Evolutionary conservation across 2,113 vertebrate genomes (phyloP).

Genomic region (Galbula dea): DNA sequence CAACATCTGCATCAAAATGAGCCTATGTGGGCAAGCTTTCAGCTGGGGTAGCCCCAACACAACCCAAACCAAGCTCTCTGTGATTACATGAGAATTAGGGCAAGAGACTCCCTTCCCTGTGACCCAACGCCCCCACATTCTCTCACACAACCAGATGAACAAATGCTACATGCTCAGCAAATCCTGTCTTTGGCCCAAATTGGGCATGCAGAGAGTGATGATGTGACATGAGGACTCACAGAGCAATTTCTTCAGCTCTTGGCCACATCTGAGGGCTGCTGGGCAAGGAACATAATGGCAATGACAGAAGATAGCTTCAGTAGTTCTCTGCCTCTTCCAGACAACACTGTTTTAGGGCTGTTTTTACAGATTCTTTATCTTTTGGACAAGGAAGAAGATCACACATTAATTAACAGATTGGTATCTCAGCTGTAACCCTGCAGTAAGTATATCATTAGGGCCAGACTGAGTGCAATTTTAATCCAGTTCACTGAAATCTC

Average conservation of each 20-base stretch:
- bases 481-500: background rate
- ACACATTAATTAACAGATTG: accelerated
- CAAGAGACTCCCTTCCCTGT: background rate
- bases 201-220: background rate
- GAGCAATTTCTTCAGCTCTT: background rate
- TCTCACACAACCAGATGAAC: background rate
- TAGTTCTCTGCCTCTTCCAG: background rate
- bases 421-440: background rate
- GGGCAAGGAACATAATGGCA: background rate
- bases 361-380: background rate
- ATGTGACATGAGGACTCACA: background rate
- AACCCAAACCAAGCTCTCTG: background rate
- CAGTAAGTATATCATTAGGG: background rate
- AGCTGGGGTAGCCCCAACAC: background rate
- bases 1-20: background rate
- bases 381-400: background rate
- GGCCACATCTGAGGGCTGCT: accelerated
- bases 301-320: background rate
- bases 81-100: background rate
- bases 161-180: background rate
- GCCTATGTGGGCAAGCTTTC: background rate
- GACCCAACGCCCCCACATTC: background rate
- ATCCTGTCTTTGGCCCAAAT: background rate
- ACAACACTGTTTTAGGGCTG: background rate
- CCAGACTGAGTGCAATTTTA: background rate